phyloP scores from a whole-genome alignment of 2,888 invertebrate genomes.

The Tetragnatha montana region DNA sequence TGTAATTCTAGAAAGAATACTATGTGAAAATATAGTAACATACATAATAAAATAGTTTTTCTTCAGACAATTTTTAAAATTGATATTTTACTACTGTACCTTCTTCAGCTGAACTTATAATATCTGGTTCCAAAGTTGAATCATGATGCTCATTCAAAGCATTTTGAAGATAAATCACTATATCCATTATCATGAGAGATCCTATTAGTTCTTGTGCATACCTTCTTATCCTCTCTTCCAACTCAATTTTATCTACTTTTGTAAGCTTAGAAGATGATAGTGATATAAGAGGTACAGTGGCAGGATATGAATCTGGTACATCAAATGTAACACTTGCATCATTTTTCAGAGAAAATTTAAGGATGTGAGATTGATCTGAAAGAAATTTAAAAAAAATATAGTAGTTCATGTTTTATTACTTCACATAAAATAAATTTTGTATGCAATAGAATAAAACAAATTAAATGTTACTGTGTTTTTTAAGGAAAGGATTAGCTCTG shows the following conservation, averaged over 20 bases:
- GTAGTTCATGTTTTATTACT: neutral
- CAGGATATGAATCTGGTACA: conserved; percentile 44
- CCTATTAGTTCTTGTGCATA: conserved; percentile 34
- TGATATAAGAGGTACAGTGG: conserved; percentile 29
- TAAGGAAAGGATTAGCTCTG: neutral
- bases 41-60: neutral
- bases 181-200: conserved; percentile 62
- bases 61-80: neutral
- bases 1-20: neutral
- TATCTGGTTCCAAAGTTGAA: neutral
- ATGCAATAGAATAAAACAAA: neutral
- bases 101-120: neutral
- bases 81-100: neutral
- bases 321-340: conserved; percentile 39
- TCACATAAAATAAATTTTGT: neutral
- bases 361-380: conserved; percentile 37
- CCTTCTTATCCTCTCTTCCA: conserved; percentile 28
- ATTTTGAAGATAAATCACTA: conserved; percentile 49
- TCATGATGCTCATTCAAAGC: neutral
- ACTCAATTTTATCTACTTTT: conserved; percentile 22
- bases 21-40: neutral
- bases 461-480: neutral
- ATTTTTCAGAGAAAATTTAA: conserved; percentile 41
- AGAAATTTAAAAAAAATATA: neutral
- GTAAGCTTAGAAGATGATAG: conserved; percentile 25